Percentiles rank a stretch among this genome's conserved stretches.
These are phyloP conservation scores for Rhagoletis zephyria DNA, from an alignment of 1,140 invertebrate species.

Conservation along the genomic window DNA sequence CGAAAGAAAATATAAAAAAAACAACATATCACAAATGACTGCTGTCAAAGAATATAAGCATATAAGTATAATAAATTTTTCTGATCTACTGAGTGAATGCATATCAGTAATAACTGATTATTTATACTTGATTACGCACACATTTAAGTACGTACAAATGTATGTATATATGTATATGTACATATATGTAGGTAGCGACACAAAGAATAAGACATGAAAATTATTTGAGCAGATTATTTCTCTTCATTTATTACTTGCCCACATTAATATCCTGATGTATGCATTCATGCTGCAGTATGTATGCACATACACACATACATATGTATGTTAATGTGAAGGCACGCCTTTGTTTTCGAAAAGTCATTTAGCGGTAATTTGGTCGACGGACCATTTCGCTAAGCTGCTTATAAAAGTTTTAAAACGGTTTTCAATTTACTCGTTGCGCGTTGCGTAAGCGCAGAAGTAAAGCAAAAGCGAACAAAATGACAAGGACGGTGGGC, in stretches of 20 bases:
- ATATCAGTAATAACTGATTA: background rate
- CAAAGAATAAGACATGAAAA: background rate
- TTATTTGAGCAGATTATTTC: conserved; percentile 22
- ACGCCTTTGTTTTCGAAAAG: conserved; percentile 23
- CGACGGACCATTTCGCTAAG: conserved; percentile 41
- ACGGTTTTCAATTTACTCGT: conserved; percentile 35
- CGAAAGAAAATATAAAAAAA: no score
- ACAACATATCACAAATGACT: no score
- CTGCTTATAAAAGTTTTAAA: conserved; percentile 44
- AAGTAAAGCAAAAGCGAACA: background rate
- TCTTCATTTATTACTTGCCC: background rate
- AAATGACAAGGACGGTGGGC: background rate
- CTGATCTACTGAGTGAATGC: no score
- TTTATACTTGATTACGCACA: background rate
- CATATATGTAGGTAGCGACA: background rate
- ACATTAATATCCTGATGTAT: background rate
- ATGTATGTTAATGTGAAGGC: background rate
- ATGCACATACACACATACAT: background rate
- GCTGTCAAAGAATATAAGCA: no score
- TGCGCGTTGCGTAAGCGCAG: background rate
- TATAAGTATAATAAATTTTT: no score
- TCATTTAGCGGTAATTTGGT: conserved; percentile 45
- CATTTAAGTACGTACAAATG: background rate
- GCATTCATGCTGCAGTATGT: no score
- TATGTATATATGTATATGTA: no score